Conservation (phyloP, 2,113 vertebrate genomes). For the Galbula dea region DNA sequence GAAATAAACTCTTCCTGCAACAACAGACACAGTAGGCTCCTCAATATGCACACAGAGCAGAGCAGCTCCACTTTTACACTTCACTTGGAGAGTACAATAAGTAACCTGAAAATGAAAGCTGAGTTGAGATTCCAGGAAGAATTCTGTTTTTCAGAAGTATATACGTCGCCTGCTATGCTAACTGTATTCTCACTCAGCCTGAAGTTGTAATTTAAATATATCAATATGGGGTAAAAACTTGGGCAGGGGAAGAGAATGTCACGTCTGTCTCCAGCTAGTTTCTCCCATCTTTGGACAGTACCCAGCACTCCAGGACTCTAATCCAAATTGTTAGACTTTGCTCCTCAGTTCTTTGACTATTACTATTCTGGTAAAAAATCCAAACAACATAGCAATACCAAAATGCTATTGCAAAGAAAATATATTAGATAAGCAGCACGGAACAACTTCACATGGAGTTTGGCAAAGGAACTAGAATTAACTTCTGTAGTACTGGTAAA, state of each 20-base stretch:
- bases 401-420: neutral
- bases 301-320: neutral
- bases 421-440: neutral
- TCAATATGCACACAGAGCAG: neutral
- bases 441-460: neutral
- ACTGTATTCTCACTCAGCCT: neutral
- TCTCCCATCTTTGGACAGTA: neutral
- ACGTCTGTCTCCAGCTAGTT: neutral
- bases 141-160: neutral
- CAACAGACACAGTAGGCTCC: neutral
- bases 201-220: neutral
- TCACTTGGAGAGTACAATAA: neutral
- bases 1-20: neutral
- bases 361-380: neutral
- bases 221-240: neutral
- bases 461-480: neutral
- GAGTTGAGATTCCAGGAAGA: neutral
- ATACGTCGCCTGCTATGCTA: neutral
- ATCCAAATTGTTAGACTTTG: neutral
- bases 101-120: neutral
- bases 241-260: neutral
- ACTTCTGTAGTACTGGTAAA: neutral
- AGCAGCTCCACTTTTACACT: neutral
- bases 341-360: neutral
- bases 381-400: neutral